These are phyloP conservation scores for Tolypeutes matacus DNA, from an alignment of 2,797 vertebrate species.

Conservation along the genomic window DNA sequence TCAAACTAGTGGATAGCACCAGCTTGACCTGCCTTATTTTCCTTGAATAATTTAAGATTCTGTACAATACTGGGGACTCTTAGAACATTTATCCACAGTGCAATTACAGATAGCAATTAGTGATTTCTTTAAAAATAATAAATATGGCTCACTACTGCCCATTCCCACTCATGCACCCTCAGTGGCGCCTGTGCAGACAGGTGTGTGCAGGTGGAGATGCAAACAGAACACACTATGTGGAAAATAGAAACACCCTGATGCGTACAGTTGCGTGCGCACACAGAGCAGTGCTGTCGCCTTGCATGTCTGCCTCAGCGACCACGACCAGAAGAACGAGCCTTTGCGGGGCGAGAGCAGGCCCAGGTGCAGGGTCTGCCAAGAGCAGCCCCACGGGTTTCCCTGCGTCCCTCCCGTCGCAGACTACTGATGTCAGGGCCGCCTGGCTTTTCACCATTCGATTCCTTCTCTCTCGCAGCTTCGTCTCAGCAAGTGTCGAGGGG, in stretches of 20 bases:
- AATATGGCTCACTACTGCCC: slow-evolving; percentile 88
- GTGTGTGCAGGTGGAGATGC: slow-evolving; percentile 78
- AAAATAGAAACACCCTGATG: slow-evolving; percentile 80
- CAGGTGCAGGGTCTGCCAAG: too few species aligned
- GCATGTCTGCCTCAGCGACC: too few species aligned
- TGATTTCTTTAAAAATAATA: slow-evolving; percentile 83
- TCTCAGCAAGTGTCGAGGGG: slow-evolving; percentile 21
- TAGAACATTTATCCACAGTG: slow-evolving; percentile 88
- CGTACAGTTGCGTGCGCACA: slow-evolving; percentile 75
- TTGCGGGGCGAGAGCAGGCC: too few species aligned
- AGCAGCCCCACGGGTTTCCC: background rate
- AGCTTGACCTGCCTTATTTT: slow-evolving; percentile 86
- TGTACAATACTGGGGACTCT: slow-evolving; percentile 87
- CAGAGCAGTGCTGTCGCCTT: background rate
- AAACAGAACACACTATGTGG: slow-evolving; percentile 77
- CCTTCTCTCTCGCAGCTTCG: slow-evolving; percentile 39
- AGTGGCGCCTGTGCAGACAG: slow-evolving; percentile 75
- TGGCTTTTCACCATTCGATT: slow-evolving; percentile 66
- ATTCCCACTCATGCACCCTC: slow-evolving; percentile 78
- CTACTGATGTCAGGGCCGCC: background rate
- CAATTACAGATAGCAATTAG: slow-evolving; percentile 87
- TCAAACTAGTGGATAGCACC: slow-evolving; percentile 84
- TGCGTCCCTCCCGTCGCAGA: too few species aligned
- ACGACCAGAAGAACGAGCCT: too few species aligned
- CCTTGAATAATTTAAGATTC: slow-evolving; percentile 86